Evolutionary conservation across 35 echinoderm and acorn worm species (phyloP), one percentile per base, ranked within the genome.

Genomic region (Acanthaster planci): DNA sequence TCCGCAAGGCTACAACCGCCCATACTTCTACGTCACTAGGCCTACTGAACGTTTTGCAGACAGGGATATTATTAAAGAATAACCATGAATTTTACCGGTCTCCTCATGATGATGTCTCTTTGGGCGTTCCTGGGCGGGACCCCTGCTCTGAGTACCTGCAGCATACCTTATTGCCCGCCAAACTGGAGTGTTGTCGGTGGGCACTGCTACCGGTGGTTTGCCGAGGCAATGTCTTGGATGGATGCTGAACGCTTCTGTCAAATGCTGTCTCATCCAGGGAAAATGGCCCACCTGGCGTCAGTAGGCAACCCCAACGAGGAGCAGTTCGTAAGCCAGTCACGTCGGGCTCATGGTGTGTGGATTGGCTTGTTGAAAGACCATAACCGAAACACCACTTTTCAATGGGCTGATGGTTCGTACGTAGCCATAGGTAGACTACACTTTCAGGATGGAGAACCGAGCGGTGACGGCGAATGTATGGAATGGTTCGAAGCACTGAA

Each of bases 181-280:
- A 19, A 19, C 29, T 79, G 77, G 77, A 14, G 17, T 29, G 26
- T 10, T 38, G 37, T 79, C 37, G 44, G 37, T 16, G 38, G 31
- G 7, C 16, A 79, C 37, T 79, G 77, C 37, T 79, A 79, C 77
- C 77, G 27, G 77, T 79, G n/a, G 8, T 19, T 79, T 52, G 77
- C 17, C 37, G 10, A 37, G 29, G 10, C 37, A 19, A 79, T 37
- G 77, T 40, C 77, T 12, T 79, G 77, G 77, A n/a, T 44, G 16
- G 77, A 79, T 27, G 77, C 77, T 40, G 77, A 79, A 37, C 30
- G 22, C n/a, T 47, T 39, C 77, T 79, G 77, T 37, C 77, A 79
- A 37, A 44, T 79, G 38, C 38, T 79, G 19, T 44, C 38, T 37
- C 77, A 79, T 19, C 38, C 77, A 52, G 77, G 77, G 29, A 40